phyloP scores from a whole-genome alignment of 2,113 vertebrate genomes.

The Agapornis roseicollis region DNA sequence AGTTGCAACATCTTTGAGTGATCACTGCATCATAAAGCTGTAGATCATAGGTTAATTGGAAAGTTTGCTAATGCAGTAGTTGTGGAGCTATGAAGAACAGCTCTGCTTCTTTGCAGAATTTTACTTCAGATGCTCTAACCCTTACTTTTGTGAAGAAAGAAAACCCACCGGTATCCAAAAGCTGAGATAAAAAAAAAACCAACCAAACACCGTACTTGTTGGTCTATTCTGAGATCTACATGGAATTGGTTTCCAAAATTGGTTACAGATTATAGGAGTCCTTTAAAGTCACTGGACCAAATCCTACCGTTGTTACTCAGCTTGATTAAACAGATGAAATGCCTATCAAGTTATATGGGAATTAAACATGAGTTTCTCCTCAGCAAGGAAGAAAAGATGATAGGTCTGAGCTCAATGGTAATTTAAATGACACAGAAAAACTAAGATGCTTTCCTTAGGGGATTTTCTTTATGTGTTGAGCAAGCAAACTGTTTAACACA shows the following conservation, averaged over 20 bases:
- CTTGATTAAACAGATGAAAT: not conserved
- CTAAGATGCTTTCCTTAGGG: not conserved
- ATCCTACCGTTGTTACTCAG: not conserved
- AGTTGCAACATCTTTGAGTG: slow-evolving; percentile 18
- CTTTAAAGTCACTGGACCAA: not conserved
- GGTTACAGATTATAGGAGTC: not conserved
- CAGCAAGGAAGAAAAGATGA: not conserved
- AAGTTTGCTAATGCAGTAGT: slow-evolving; percentile 29
- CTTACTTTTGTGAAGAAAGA: not conserved
- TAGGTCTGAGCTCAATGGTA: not conserved
- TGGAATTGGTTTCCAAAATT: not conserved
- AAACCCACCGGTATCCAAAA: not conserved
- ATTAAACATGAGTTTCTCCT: not conserved
- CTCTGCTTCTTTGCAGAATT: not conserved
- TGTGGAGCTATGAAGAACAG: not conserved
- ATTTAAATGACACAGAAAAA: slow-evolving; percentile 23
- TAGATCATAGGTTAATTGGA: slow-evolving; percentile 19
- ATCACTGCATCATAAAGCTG: not conserved
- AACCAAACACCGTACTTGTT: not conserved
- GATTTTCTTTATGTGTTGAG: not conserved
- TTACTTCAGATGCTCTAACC: not conserved
- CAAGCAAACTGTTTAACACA: slow-evolving; percentile 13
- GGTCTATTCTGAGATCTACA: not conserved
- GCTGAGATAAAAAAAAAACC: not conserved
- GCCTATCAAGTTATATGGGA: not conserved